Conservation (phyloP, 2,888 invertebrate species). For the Gastrophysa polygoni region DNA sequence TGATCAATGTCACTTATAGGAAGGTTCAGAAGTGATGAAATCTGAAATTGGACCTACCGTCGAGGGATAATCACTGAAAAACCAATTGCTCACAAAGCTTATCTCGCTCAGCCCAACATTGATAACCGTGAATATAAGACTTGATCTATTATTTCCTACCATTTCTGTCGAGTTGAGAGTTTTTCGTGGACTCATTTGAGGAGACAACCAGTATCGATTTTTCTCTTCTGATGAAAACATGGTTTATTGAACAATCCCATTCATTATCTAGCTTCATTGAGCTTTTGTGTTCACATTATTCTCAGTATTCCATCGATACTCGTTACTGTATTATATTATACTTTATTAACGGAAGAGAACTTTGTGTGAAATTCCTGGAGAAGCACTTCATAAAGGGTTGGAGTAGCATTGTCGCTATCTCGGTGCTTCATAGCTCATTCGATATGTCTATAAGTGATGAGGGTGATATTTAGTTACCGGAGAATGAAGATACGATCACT, state of each 20-base stretch:
- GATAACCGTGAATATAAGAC: too few species aligned
- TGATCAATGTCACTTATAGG: too few species aligned
- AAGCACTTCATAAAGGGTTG: neutral
- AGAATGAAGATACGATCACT: too few species aligned
- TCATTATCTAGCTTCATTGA: neutral
- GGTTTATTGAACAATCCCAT: neutral
- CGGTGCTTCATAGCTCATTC: neutral
- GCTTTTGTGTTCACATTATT: neutral
- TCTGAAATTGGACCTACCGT: too few species aligned
- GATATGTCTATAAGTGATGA: neutral
- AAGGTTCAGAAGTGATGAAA: too few species aligned
- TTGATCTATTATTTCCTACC: too few species aligned
- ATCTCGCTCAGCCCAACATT: too few species aligned
- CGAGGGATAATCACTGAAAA: too few species aligned
- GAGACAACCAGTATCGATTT: too few species aligned
- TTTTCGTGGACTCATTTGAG: too few species aligned
- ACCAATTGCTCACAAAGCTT: too few species aligned
- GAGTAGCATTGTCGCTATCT: slow-evolving; percentile 1
- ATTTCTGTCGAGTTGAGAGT: too few species aligned
- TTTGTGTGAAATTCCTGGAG: neutral
- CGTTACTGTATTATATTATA: neutral
- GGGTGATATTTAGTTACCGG: neutral
- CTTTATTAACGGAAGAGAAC: neutral
- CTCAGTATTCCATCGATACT: neutral
- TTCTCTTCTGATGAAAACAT: neutral